A percentile compares a stretch with the other conserved stretches of the same genome.
Conservation (phyloP, 92 coral and sea anemone species). For the Epizoanthus stellaris region DNA sequence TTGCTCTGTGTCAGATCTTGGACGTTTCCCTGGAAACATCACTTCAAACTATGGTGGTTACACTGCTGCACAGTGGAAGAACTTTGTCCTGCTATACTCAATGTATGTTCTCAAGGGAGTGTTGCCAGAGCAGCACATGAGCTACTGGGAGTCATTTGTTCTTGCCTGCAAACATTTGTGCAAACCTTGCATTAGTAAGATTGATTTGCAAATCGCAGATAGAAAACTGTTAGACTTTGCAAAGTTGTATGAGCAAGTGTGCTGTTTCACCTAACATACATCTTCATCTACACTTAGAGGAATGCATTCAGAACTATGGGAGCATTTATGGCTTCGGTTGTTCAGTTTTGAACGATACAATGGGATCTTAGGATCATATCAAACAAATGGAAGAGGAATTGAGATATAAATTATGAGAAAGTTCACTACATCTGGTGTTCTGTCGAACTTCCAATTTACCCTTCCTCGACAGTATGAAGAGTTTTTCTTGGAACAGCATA, state of each 20-base stretch:
- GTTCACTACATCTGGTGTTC: constrained; percentile 18
- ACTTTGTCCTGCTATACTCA: constrained; percentile 27
- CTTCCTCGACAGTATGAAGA: constrained; percentile 20
- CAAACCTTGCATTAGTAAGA: constrained; percentile 28
- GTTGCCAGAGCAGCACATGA: constrained; percentile 26
- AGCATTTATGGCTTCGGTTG: constrained; percentile 30
- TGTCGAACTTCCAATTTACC: constrained; percentile 25
- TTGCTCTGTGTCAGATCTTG: constrained; percentile 23
- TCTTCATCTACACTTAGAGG: constrained; percentile 34
- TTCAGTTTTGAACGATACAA: background rate
- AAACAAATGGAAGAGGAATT: constrained; percentile 11
- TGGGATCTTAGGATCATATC: constrained; percentile 25
- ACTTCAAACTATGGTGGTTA: constrained; percentile 29
- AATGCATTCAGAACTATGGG: constrained; percentile 20
- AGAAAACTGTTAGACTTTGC: constrained; percentile 17
- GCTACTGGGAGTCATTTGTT: constrained; percentile 34
- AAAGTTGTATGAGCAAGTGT: background rate
- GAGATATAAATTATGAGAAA: constrained; percentile 35
- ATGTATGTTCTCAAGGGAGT: constrained; percentile 12
- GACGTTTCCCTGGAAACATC: constrained; percentile 29
- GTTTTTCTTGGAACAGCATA: background rate
- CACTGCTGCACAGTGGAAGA: constrained; percentile 44
- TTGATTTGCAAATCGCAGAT: constrained; percentile 17
- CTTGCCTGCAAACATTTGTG: constrained; percentile 29
- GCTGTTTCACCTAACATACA: constrained; percentile 29